Evolutionary conservation across 1,140 invertebrate species (phyloP).

Genomic region (Neodiprion virginianus): DNA sequence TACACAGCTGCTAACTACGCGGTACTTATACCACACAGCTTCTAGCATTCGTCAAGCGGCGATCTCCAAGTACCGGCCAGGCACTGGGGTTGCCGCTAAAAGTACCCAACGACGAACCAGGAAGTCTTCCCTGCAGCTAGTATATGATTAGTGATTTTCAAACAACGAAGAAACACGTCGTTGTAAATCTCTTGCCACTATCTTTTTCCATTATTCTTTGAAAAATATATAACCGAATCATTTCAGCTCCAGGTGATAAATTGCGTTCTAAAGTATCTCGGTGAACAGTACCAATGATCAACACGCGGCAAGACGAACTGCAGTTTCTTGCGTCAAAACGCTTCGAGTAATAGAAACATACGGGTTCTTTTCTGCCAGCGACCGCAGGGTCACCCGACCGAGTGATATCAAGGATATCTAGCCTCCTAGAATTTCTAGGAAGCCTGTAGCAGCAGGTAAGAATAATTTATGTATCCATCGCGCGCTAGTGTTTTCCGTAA

Average conservation of each 20-base stretch:
- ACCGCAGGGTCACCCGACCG: background rate
- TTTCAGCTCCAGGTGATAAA: no score
- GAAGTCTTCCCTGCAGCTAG: background rate
- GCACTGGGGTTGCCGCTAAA: background rate
- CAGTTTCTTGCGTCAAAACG: background rate
- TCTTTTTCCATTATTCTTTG: no score
- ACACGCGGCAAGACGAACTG: background rate
- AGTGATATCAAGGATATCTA: slow-evolving; percentile 1
- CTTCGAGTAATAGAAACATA: background rate
- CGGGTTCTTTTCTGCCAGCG: background rate
- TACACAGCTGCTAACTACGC: background rate
- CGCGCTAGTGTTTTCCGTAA: background rate
- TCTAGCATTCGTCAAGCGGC: background rate
- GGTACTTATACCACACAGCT: background rate
- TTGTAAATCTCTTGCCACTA: no score
- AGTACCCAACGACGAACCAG: background rate
- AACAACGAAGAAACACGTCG: no score
- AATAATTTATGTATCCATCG: background rate
- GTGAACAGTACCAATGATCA: background rate
- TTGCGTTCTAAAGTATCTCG: no score
- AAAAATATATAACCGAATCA: no score
- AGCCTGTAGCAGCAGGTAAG: background rate
- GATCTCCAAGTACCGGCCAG: background rate
- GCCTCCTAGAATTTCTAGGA: background rate
- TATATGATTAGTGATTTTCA: no score